Evolutionary conservation across 2,113 vertebrate species (phyloP), one percentile per base, ranked within the genome.

Genomic region (Chionis minor): DNA sequence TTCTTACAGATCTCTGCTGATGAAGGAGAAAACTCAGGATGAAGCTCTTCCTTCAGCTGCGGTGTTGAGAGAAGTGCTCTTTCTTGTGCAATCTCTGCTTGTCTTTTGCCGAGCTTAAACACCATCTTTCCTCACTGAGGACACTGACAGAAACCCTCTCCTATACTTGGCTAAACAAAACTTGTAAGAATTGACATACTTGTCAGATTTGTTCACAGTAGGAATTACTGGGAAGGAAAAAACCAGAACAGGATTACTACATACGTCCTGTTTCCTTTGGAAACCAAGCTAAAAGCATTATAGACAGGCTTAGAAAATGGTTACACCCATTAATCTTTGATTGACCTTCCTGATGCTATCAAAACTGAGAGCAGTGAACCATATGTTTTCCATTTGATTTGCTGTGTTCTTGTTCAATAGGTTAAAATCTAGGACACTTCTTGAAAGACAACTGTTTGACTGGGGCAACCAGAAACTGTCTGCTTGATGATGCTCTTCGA

Each of bases 311-410:
- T 56, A 92, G 89, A 72, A 92, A 89, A 95, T 30, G 79, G 84
- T 97, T 94, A 82, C 35, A 85, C 12, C 19, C 84, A 75, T 92
- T 95, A 92, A 96, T 90, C 87, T 96, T 88, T 90, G 84, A 94
- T 45, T 96, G 91, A 89, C 93, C 84, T 90, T 96, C 81, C 84
- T 84, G 84, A 91, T 85, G 54, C 47, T 95, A 94, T 96, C 90
- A 96, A 93, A 95, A 92, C 78, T 22, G 49, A 88, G 75, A 87
- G 87, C 81, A 90, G 70, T 27, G 58, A 96, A 96, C 93, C 54
- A 22, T 88, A 58, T 14, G 3, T 85, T 93, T 95, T 85, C 84
- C 70, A 93, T 95, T 96, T 90, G 92, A 91, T 90, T 96, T 82
- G 40, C 20, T 52, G 51, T 72, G 58, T n/a, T 94, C 86, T 79